Base-by-base conservation (phyloP, 2,797 vertebrate genomes). In the Hozukius guyotensis region DNA sequence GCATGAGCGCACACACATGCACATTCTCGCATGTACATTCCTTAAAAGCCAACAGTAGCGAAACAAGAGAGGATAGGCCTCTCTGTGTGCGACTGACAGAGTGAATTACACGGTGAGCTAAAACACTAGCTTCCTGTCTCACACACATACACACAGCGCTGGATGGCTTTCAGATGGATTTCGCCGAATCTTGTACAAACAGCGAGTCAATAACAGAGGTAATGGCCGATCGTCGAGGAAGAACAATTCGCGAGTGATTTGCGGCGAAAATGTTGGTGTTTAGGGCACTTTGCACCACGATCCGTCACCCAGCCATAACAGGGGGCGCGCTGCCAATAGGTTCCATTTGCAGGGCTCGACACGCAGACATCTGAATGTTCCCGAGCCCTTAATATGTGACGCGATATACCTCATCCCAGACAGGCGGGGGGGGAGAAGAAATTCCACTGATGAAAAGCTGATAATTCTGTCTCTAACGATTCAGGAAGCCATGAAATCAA, bases 141-240 rank as follows among this genome's bases (percentile, higher is more conserved):
- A 32, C 78, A 38, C 36, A 14, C 36, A 25, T 3, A 87, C 89
- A 87, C 42, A 86, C 82, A 84, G 86, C 69, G 2, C 73, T 81
- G 77, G 88, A 93, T 80, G 89, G 89, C 87, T 94, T 93, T 93
- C 91, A 92, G 93, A 91, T 91, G 91, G 92, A 91, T 93, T 92
- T 82, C 24, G 4, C 63, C 2, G 77, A 91, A 90, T 89, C 92
- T 81, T 88, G 88, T 87, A 87, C 89, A 93, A 94, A 93, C 93
- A 87, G 55, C 8, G 86, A 92, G 91, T 93, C 92, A 89, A 93
- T 94, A 94, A 87, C 55, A 10, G 49, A 52, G 64, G 82, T 92
- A 93, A 94, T 93, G 87, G 91, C 81, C 83, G 63, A 87, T 92
- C 84, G 55, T 82, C 75, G 90, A 77, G 81, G 82, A 87, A 53